Evolutionary conservation across 2,113 vertebrate species (phyloP).

Genomic region (Prietella phreatophila): DNA sequence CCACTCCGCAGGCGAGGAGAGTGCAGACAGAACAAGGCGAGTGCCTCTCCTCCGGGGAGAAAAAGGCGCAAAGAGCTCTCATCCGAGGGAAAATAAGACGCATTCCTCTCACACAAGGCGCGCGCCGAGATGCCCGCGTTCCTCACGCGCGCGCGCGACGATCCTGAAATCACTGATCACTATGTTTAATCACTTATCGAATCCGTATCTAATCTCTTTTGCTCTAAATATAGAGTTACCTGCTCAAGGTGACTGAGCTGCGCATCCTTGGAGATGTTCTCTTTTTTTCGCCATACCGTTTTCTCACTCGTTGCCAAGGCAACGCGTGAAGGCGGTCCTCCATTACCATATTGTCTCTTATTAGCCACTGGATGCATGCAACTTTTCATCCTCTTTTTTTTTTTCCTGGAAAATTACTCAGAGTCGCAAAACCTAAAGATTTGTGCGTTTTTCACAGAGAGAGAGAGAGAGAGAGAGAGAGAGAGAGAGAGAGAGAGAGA

Average conservation of each 20-base stretch:
- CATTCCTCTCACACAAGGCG: conserved; percentile 19
- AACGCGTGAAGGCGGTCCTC: conserved; percentile 35
- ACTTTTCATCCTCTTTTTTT: neutral
- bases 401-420: too few relatives aligned
- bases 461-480: too few relatives aligned
- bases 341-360: neutral
- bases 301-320: conserved; percentile 29
- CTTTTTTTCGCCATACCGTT: neutral
- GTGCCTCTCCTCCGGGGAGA: neutral
- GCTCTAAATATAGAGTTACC: neutral
- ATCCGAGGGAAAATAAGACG: conserved; percentile 8
- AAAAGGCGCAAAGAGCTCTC: conserved; percentile 5
- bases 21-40: neutral
- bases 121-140: conserved; percentile 16
- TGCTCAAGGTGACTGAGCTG: conserved; percentile 21
- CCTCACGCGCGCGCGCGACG: neutral
- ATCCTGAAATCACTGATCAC: too few relatives aligned
- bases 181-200: neutral
- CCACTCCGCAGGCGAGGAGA: conserved; percentile 1
- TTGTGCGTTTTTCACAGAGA: too few relatives aligned
- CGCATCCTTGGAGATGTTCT: neutral
- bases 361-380: conserved; percentile 2
- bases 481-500: neutral
- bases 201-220: neutral
- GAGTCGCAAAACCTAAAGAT: too few relatives aligned